Evolutionary conservation across 2,113 vertebrate species (phyloP), one percentile per base, ranked within the genome.

Genomic region (Limnothrissa miodon): DNA sequence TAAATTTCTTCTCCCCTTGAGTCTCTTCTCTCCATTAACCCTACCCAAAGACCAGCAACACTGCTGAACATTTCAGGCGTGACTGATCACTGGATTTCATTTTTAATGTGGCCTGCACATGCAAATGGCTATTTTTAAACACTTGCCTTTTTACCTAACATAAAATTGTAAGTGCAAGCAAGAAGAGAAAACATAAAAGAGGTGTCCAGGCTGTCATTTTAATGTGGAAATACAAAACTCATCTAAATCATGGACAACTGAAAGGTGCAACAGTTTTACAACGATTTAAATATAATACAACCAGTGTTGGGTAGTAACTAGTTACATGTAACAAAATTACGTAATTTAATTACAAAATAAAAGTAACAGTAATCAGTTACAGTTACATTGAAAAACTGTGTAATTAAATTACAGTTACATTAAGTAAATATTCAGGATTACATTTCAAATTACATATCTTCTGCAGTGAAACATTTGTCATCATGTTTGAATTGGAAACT

Each of bases 41-140:
- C 66, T 36, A 1, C 11, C 66, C 29, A 5, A 13, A 33, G 33
- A 56, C 48, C 36, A 80, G 74, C 78, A 48, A 33, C 39, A 39
- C 81, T 29, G 11, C 48, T 17, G 13, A 81, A 66, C 85, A 25
- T 81, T 78, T 83, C 48, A 56, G 17, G 2, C 79, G 59, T 33
- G 39, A 33, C 44, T 83, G 39, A 39, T 53, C 82, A 78, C 39
- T 2, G 23, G 66, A 39, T 45, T 83, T 78, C 29, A 83, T 86
- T 62, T 86, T 46, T 81, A 81, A 86, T 81, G 82, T 53, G 79
- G 8, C 36, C 74, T 1, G 23, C 2, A 15, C 66, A 74, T 36
- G 33, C 66, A 74, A 33, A 74, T 74, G 9, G 66, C 33, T 74
- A 74, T 74, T 74, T 36, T 74, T 9, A 70, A 70, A 11, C 2